A percentile compares a stretch with the other conserved stretches of the same genome.
phyloP scores from a whole-genome alignment of 1,140 invertebrate genomes.

The Oreohelix idahoensis region DNA sequence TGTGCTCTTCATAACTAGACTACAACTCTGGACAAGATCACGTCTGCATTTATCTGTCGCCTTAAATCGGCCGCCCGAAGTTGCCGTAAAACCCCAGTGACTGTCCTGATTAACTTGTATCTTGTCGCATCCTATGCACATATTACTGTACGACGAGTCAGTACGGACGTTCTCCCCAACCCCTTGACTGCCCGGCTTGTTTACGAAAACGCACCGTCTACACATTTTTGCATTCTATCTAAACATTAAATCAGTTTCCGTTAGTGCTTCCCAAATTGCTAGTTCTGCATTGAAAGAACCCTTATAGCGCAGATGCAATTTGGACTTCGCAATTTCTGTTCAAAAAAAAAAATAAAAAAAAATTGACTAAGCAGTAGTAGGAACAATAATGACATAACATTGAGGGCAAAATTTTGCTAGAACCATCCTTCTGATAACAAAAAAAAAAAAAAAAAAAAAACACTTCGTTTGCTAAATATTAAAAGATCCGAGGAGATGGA shows the following conservation, averaged over 20 bases:
- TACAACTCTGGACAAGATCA: too few relatives aligned
- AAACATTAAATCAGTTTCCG: not conserved
- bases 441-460: too few relatives aligned
- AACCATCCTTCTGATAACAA: not conserved
- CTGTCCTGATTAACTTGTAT: too few relatives aligned
- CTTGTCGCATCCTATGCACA: too few relatives aligned
- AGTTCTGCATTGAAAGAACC: not conserved
- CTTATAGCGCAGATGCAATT: not conserved
- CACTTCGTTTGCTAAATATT: conserved; percentile 13
- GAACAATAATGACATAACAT: conserved; percentile 1
- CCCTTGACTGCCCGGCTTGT: not conserved
- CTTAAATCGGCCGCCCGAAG: too few relatives aligned
- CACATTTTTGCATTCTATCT: not conserved
- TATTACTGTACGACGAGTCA: too few relatives aligned
- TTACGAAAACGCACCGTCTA: not conserved
- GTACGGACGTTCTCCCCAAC: too few relatives aligned
- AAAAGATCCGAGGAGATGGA: conserved; percentile 18
- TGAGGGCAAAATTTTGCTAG: not conserved
- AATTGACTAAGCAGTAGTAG: not conserved
- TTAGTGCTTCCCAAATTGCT: not conserved
- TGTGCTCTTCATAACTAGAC: too few relatives aligned
- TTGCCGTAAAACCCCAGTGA: too few relatives aligned
- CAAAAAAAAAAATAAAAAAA: not conserved
- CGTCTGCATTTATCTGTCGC: too few relatives aligned
- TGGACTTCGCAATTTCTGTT: not conserved